phyloP scores from a whole-genome alignment of 2,888 invertebrate genomes.

The Drosophila nr. medialis region DNA sequence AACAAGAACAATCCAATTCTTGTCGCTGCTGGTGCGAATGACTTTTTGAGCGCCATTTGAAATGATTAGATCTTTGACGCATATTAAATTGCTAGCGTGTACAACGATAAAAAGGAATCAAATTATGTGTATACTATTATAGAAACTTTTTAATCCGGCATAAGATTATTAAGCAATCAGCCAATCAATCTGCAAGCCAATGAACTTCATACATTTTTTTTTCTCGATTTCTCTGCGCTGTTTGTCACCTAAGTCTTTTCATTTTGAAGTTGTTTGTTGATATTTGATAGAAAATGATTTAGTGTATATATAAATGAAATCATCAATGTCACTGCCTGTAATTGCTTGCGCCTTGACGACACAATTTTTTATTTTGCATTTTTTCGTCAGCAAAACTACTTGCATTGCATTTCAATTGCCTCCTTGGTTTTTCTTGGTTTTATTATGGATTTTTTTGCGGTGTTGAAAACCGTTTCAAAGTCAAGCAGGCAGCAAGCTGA shows the following conservation, averaged over 20 bases:
- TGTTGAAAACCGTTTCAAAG: conserved; percentile 68
- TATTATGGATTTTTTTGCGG: conserved; percentile 26
- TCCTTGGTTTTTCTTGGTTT: conserved; percentile 63
- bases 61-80: conserved; percentile 65
- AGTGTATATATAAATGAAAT: conserved; percentile 42
- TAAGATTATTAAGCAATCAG: conserved; percentile 77
- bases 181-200: conserved; percentile 77
- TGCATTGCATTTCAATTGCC: conserved; percentile 74
- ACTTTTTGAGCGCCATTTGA: conserved; percentile 57
- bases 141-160: conserved; percentile 48
- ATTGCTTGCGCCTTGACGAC: conserved; percentile 62
- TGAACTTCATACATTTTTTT: conserved; percentile 56
- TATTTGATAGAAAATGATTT: conserved; percentile 34
- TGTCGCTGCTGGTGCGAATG: conserved; percentile 63
- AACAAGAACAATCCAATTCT: conserved; percentile 57
- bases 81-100: conserved; percentile 57
- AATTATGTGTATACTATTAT: conserved; percentile 41
- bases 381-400: conserved; percentile 47
- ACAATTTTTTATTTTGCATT: conserved; percentile 64
- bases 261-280: conserved; percentile 24
- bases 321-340: conserved; percentile 73
- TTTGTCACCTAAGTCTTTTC: conserved; percentile 41
- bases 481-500: conserved; percentile 51
- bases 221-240: conserved; percentile 1
- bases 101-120: conserved; percentile 30